Conservation (phyloP, 23 tunicate genomes). For the Styela clava region DNA sequence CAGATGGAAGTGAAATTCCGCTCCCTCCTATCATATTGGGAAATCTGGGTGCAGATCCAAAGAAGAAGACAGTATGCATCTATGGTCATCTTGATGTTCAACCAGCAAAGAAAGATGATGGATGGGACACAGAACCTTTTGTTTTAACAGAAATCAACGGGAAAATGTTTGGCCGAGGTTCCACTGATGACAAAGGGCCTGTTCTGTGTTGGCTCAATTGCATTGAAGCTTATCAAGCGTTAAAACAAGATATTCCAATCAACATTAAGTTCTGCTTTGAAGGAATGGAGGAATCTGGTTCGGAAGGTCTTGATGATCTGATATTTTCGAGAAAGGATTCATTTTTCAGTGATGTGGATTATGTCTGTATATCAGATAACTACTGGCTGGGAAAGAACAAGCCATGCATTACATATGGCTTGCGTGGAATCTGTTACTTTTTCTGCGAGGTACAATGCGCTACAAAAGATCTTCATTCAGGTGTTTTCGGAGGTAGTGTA, state of each 20-base stretch:
- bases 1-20: conserved; percentile 68
- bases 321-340: conserved; percentile 79
- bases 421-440: conserved; percentile 95
- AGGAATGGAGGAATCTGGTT: conserved; percentile 99
- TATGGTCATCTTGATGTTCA: conserved; percentile 99
- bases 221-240: conserved; percentile 92
- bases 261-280: conserved; percentile 95
- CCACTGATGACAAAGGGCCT: conserved; percentile 99
- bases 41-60: conserved; percentile 86
- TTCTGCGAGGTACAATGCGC: conserved; percentile 78
- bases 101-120: conserved; percentile 89
- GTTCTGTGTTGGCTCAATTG: conserved; percentile 95
- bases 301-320: conserved; percentile 94
- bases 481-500: conserved; percentile 97
- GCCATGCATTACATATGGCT: conserved; percentile 99
- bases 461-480: conserved; percentile 91
- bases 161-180: conserved; percentile 94
- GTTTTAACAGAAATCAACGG: conserved; percentile 97
- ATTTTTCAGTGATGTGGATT: conserved; percentile 78
- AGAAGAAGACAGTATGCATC: conserved; percentile 85
- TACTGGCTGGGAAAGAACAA: conserved; percentile 99
- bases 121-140: conserved; percentile 99
- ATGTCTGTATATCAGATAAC: conserved; percentile 98
- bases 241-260: conserved; percentile 72
- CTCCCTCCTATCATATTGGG: conserved; percentile 88